Base-by-base conservation (phyloP, 2,113 vertebrate species). In the Procavia capensis region DNA sequence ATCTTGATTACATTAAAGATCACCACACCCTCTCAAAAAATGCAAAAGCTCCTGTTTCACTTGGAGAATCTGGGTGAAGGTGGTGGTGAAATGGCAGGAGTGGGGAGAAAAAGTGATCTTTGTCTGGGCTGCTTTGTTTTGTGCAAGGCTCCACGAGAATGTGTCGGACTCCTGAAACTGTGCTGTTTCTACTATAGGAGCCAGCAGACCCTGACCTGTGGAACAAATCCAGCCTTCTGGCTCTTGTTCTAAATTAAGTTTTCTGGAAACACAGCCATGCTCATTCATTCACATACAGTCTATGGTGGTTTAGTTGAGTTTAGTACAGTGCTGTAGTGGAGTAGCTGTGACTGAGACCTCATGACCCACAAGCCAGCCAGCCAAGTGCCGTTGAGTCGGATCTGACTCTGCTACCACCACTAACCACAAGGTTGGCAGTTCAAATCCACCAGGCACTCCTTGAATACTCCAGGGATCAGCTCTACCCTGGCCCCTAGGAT, bases 191-290 rank as follows among this genome's bases (percentile, higher is more conserved):
- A 43, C 29, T 43, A 72, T 5, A 85, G 29, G 17, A 34, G 29
- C 36, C 19, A 1, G 17, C n/a, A 47, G 50, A 20, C 45, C 66
- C 39, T 50, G 13, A 8, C 25, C 57, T 31, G 9, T 36, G 10
- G 29, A 25, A 45, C 74, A 29, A 39, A 74, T 27, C 66, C 25
- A 70, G 8, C 4, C 54, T 41, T 9, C 8, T 19, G 2, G 19
- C 39, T 92, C 82, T 27, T 72, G 72, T 43, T 61, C 54, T 9
- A 63, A 34, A n/a, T 9, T 54, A 34, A n/a, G 27, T 16, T 57
- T 45, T 31, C 39, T 13, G 25, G 70, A 19, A 27, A 64, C 0
- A 0, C 17, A 39, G n/a, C n/a, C 16, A 5, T 1, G 22, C 20
- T 34, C 45, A 14, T 34, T 93, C 31, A 36, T 39, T 61, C 36